Evolutionary conservation across 2,797 vertebrate species (phyloP).

Genomic region (Amphiprion clarkii): DNA sequence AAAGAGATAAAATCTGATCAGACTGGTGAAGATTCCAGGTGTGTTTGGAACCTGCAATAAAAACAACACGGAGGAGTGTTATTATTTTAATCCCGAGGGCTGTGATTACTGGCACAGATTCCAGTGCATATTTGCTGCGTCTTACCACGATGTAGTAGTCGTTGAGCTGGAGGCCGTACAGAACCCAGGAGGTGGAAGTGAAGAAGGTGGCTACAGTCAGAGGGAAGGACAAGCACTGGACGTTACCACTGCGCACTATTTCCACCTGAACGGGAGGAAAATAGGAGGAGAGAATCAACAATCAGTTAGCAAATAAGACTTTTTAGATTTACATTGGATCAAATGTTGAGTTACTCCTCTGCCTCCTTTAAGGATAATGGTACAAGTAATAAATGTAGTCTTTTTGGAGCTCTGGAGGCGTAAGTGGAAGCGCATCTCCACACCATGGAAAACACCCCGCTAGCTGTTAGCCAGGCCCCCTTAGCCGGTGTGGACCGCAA

Average conservation of each 20-base stretch:
- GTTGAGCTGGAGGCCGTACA: slow-evolving; percentile 88
- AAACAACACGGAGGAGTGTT: neutral
- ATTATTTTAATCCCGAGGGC: too few species aligned
- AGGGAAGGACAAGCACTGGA: slow-evolving; percentile 91
- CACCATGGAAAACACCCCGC: too few species aligned
- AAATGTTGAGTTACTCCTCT: too few species aligned
- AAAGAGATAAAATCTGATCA: slow-evolving; percentile 92
- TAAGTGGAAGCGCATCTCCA: too few species aligned
- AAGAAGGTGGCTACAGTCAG: slow-evolving; percentile 92
- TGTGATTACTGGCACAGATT: neutral
- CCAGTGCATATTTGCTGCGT: neutral
- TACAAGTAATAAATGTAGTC: too few species aligned
- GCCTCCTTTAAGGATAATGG: too few species aligned
- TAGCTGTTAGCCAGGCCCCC: too few species aligned
- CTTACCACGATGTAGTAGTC: slow-evolving; percentile 92
- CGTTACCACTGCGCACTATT: slow-evolving; percentile 88
- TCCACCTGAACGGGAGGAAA: slow-evolving; percentile 78
- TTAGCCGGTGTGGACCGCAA: too few species aligned
- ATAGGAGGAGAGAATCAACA: neutral
- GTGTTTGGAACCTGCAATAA: slow-evolving; percentile 90
- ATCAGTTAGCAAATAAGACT: neutral
- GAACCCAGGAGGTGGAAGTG: slow-evolving; percentile 92
- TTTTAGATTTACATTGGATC: neutral
- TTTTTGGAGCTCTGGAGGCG: too few species aligned
- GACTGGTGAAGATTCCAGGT: slow-evolving; percentile 92